phyloP scores from a whole-genome alignment of 2,113 vertebrate genomes.

The Aix galericulata region DNA sequence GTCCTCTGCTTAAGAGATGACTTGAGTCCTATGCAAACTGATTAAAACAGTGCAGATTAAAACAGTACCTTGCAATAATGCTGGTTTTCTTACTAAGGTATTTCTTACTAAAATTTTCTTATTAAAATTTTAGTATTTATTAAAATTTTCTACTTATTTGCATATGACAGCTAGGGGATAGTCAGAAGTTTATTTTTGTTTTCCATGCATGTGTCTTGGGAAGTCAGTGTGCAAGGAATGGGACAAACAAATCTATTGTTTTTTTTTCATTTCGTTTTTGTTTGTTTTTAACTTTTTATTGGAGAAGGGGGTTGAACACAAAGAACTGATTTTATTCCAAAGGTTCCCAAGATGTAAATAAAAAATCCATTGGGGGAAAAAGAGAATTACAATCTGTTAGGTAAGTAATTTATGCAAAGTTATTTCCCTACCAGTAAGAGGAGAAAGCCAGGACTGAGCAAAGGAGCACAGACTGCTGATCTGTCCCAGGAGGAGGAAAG shows the following conservation, averaged over 20 bases:
- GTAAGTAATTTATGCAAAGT: background rate
- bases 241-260: accelerated
- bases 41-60: background rate
- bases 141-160: background rate
- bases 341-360: background rate
- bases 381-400: background rate
- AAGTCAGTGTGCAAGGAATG: background rate
- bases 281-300: background rate
- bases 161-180: accelerated
- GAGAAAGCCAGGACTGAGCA: background rate
- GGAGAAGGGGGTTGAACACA: background rate
- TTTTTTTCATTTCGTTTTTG: no score
- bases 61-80: accelerated
- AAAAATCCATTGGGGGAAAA: background rate
- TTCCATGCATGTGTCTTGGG: background rate
- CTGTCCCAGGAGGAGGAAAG: accelerated
- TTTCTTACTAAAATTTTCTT: background rate
- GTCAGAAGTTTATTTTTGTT: background rate
- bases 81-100: background rate
- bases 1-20: background rate
- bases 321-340: background rate
- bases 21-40: background rate
- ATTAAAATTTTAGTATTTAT: background rate
- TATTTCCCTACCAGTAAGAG: background rate
- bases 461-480: background rate